Base-by-base conservation (phyloP, 2,888 invertebrate species). In the Hydraecia micacea region DNA sequence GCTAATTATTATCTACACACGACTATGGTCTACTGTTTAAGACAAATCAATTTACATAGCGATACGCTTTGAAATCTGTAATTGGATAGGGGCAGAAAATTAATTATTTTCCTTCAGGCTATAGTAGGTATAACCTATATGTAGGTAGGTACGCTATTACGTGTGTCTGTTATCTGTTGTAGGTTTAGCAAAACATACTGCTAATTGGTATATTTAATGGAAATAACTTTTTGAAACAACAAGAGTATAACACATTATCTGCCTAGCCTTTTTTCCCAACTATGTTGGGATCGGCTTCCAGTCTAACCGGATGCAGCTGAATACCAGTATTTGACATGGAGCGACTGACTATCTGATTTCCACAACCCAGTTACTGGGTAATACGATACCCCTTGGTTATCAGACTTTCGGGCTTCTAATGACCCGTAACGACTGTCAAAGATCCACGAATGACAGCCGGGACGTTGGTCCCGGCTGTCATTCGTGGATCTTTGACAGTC, bases 1-100 rank as follows among this genome's bases (percentile, higher is more conserved):
- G 32, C 60, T 86, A 85, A 90, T 86, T 87, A 90, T 86, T 87
- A 87, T 52, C 81, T 81, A 67, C 69, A 78, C 65, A 76, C 42
- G 32, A 60, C n/a, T 58, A 15, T 69, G 46, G 15, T 13, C 62
- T 49, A 39, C 79, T 88, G 83, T 72, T 84, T 72, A 65, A 80
- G 83, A 85, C 85, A 81, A 78, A 78, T 87, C 82, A 86, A 87
- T 86, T 86, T 71, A 77, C n/a, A 77, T 63, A 68, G 69, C 36
- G 42, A n/a, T 75, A 68, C 65, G 79, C 86, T 87, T 88, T 87
- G 84, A 87, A 76, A 81, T 83, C 69, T 46, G 60, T 75, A 75
- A 79, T 83, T 74, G 68, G 70, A 62, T 82, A 77, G 52, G 66
- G 77, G 55, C 25, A 65, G 65, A 66, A 73, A 82, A 86, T 88